These are phyloP conservation scores for Odontomachus brunneus DNA, from an alignment of 1,140 invertebrate species.

Conservation along the genomic window DNA sequence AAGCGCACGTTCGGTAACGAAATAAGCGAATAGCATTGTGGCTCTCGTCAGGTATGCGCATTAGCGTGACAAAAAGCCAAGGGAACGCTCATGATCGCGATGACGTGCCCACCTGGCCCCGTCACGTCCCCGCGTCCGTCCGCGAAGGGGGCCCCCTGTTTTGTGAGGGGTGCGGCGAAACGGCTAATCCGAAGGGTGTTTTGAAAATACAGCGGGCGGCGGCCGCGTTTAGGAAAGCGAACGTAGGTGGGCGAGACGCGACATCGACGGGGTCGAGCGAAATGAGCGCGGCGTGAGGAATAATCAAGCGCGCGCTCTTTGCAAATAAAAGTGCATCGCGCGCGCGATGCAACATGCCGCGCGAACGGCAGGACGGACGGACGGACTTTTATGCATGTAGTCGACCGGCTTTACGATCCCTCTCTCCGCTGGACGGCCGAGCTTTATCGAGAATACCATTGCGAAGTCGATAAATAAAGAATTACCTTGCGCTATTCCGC, in stretches of 20 bases:
- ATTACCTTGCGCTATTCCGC: conserved; percentile 35
- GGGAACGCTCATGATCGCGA: conserved; percentile 54
- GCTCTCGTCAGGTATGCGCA: conserved; percentile 69
- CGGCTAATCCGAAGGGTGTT: conserved; percentile 71
- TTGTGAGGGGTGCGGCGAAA: conserved; percentile 50
- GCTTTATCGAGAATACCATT: conserved; percentile 48
- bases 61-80: conserved; percentile 69
- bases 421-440: not conserved
- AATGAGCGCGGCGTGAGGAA: conserved; percentile 16
- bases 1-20: conserved; percentile 62
- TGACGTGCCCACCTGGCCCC: conserved; percentile 68
- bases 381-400: conserved; percentile 44
- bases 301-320: conserved; percentile 20
- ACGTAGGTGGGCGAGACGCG: not conserved
- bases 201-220: conserved; percentile 68
- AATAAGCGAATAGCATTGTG: conserved; percentile 72
- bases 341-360: conserved; percentile 2
- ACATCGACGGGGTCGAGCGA: not conserved
- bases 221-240: not conserved
- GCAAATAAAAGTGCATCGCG: conserved; percentile 51
- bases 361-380: not conserved
- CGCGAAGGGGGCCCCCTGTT: conserved; percentile 36
- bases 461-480: conserved; percentile 56
- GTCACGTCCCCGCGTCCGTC: conserved; percentile 15
- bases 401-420: conserved; percentile 43